Evolutionary conservation across 2,888 invertebrate species (phyloP).

Genomic region (Hemaris fuciformis): DNA sequence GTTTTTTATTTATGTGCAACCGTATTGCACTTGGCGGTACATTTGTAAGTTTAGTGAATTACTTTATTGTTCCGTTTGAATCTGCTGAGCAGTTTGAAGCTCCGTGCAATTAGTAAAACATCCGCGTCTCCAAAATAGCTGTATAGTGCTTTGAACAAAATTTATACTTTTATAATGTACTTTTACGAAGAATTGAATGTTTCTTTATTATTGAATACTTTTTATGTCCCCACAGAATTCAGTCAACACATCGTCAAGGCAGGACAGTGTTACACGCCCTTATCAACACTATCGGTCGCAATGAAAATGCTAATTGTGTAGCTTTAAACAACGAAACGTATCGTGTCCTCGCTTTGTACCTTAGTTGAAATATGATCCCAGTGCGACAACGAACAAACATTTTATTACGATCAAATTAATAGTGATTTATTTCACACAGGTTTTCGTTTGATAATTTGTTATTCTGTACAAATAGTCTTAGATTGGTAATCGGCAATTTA

Average conservation of each 20-base stretch:
- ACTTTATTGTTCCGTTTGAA: neutral
- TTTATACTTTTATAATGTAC: neutral
- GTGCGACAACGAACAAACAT: slow-evolving; percentile 23
- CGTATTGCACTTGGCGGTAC: neutral
- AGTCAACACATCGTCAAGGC: slow-evolving; percentile 46
- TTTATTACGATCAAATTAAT: slow-evolving; percentile 17
- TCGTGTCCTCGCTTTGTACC: slow-evolving; percentile 41
- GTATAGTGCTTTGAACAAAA: neutral
- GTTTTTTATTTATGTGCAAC: neutral
- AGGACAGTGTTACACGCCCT: slow-evolving; percentile 54
- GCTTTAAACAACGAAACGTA: slow-evolving; percentile 54
- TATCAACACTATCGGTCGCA: slow-evolving; percentile 56
- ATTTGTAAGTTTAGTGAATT: neutral
- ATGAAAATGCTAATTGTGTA: slow-evolving; percentile 67
- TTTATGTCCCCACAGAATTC: slow-evolving; percentile 16
- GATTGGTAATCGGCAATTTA: neutral
- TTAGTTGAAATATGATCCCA: slow-evolving; percentile 38
- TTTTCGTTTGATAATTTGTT: neutral
- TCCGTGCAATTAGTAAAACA: neutral
- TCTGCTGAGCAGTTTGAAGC: neutral
- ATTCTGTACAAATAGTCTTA: too few relatives aligned
- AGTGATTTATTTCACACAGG: neutral
- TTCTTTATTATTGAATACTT: slow-evolving; percentile 9
- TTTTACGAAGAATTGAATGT: neutral
- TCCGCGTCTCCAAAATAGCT: neutral